Conservation (phyloP, 2,113 vertebrate genomes). For the Morone saxatilis region DNA sequence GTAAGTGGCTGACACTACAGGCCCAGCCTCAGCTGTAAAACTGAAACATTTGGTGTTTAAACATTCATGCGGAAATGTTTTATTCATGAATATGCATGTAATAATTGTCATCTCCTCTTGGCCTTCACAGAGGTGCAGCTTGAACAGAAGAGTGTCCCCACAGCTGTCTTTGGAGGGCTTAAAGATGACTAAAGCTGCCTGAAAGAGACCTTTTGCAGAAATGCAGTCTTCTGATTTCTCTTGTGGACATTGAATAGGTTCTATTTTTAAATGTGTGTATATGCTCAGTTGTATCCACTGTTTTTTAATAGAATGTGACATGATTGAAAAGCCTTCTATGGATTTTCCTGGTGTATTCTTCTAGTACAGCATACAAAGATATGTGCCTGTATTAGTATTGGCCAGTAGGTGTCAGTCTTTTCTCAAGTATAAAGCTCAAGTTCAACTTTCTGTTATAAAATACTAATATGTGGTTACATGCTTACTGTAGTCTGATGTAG, state of each 20-base stretch:
- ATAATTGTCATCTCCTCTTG: slow-evolving; percentile 16
- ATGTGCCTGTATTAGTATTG: slow-evolving; percentile 22
- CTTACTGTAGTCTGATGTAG: neutral
- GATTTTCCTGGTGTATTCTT: neutral
- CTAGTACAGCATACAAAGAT: neutral
- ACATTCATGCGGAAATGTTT: neutral
- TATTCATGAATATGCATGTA: neutral
- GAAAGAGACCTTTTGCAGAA: slow-evolving; percentile 46
- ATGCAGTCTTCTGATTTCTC: slow-evolving; percentile 1
- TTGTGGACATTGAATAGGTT: slow-evolving; percentile 8
- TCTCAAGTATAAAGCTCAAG: slow-evolving; percentile 18
- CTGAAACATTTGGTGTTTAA: neutral
- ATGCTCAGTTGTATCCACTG: slow-evolving; percentile 13
- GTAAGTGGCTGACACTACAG: slow-evolving; percentile 74
- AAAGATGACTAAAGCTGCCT: slow-evolving; percentile 85
- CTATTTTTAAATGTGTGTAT: slow-evolving; percentile 14
- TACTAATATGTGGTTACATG: neutral
- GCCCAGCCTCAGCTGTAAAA: slow-evolving; percentile 2
- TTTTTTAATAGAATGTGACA: neutral
- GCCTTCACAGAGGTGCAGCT: slow-evolving; percentile 89
- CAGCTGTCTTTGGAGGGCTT: slow-evolving; percentile 92
- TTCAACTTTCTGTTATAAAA: slow-evolving; percentile 3
- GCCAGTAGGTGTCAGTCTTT: slow-evolving; percentile 73
- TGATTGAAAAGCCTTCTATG: neutral
- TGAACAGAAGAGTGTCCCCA: slow-evolving; percentile 91